These are phyloP conservation scores for Proteles cristata DNA, from an alignment of 2,113 vertebrate genomes.

Conservation along the genomic window DNA sequence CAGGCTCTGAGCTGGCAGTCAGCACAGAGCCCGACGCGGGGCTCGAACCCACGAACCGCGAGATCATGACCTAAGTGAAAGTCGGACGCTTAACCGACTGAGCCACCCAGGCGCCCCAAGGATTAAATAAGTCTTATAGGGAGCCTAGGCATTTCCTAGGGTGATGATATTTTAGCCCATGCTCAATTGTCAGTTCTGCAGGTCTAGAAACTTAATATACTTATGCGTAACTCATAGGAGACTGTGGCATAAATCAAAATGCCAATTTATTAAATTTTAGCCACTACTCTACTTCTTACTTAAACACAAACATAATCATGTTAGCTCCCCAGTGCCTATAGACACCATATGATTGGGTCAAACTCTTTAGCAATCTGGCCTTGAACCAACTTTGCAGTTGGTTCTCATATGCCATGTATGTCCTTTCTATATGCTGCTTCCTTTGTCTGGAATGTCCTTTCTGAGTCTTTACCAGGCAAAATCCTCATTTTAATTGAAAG, in stretches of 20 bases:
- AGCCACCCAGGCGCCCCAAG: no score
- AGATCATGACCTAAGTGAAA: no score
- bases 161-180: neutral
- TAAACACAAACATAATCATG: neutral
- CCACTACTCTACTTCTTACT: neutral
- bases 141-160: neutral
- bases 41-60: no score
- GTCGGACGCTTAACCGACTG: no score
- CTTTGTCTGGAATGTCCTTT: no score
- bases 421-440: no score
- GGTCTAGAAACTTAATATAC: neutral
- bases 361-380: neutral
- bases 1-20: no score
- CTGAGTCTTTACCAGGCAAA: no score
- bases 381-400: neutral
- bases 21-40: no score
- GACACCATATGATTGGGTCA: neutral
- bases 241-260: conserved; percentile 4
- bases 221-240: neutral
- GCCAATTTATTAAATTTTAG: neutral
- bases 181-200: neutral
- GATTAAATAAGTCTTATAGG: neutral
- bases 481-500: no score
- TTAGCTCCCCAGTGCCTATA: neutral
- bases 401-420: neutral